Conservation (phyloP, 2,113 vertebrate genomes). For the Oophaga pumilio region DNA sequence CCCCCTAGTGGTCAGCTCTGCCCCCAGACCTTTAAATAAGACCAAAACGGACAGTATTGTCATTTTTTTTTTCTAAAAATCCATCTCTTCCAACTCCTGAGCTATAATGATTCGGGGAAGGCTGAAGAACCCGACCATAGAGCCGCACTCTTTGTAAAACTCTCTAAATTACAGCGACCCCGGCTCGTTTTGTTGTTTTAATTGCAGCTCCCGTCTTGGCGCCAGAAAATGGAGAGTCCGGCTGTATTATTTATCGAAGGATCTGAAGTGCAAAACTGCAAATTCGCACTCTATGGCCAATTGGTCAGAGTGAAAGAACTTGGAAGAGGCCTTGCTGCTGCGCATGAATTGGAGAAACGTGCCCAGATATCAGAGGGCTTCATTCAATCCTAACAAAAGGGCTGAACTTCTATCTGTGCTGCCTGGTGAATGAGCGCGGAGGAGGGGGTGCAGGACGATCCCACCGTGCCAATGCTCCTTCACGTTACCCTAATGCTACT, state of each 20-base stretch:
- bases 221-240: conserved; percentile 12
- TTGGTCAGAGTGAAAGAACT: background rate
- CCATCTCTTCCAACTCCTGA: background rate
- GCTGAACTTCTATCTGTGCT: conserved; percentile 42
- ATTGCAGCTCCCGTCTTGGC: conserved; percentile 28
- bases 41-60: conserved; percentile 6
- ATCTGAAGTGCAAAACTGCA: conserved; percentile 26
- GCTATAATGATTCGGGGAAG: background rate
- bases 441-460: conserved; percentile 4
- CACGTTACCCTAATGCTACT: conserved; percentile 29
- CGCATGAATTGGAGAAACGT: conserved; percentile 41
- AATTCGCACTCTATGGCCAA: conserved; percentile 26
- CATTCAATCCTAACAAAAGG: conserved; percentile 45
- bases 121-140: background rate
- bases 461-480: conserved; percentile 20
- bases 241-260: conserved; percentile 9
- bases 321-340: conserved; percentile 44
- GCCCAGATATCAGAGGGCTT: conserved; percentile 38
- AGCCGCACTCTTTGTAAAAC: conserved; percentile 8
- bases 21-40: background rate
- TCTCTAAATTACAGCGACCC: conserved; percentile 5
- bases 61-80: background rate
- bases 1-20: background rate
- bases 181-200: conserved; percentile 37
- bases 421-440: background rate